A percentile compares a stretch with the other conserved stretches of the same genome.
phyloP scores from a whole-genome alignment of 2,888 invertebrate species.

The Sphaerophoria rueppellii region DNA sequence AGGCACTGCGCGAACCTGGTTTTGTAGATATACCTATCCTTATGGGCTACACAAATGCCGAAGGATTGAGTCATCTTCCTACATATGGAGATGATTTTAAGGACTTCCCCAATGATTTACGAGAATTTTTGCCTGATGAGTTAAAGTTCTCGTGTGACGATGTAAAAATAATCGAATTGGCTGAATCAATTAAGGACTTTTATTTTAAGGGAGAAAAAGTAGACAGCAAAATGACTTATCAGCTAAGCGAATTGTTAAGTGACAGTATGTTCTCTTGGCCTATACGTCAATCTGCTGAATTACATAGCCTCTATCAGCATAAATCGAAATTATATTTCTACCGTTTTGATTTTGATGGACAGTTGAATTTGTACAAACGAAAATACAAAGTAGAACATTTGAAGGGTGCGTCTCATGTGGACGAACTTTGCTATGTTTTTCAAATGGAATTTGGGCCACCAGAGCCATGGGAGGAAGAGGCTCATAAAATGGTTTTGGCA shows the following conservation, averaged over 20 bases:
- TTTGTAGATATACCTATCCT: conserved; percentile 82
- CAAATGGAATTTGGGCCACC: conserved; percentile 75
- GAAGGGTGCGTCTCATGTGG: conserved; percentile 84
- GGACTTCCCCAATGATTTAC: conserved; percentile 63
- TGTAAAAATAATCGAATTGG: conserved; percentile 37
- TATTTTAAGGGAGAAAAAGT: conserved; percentile 81
- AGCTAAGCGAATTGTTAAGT: conserved; percentile 82
- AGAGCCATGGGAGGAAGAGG: conserved; percentile 61
- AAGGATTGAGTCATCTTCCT: conserved; percentile 80
- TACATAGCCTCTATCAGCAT: conserved; percentile 65
- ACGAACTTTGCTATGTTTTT: conserved; percentile 84
- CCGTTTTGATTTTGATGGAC: conserved; percentile 83
- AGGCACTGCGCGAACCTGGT: conserved; percentile 79
- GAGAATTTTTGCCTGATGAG: conserved; percentile 65
- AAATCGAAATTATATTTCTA: conserved; percentile 83
- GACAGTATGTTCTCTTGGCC: conserved; percentile 78
- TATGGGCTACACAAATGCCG: conserved; percentile 83
- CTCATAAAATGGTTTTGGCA: conserved; percentile 79
- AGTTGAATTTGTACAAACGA: conserved; percentile 83
- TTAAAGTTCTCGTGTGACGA: background rate
- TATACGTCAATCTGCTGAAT: conserved; percentile 55
- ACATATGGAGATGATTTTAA: conserved; percentile 47
- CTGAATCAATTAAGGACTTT: conserved; percentile 72
- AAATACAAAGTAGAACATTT: conserved; percentile 77
- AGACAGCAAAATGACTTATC: conserved; percentile 80